These are phyloP conservation scores for Dinomys branickii DNA, from an alignment of 2,113 vertebrate genomes.

Conservation along the genomic window DNA sequence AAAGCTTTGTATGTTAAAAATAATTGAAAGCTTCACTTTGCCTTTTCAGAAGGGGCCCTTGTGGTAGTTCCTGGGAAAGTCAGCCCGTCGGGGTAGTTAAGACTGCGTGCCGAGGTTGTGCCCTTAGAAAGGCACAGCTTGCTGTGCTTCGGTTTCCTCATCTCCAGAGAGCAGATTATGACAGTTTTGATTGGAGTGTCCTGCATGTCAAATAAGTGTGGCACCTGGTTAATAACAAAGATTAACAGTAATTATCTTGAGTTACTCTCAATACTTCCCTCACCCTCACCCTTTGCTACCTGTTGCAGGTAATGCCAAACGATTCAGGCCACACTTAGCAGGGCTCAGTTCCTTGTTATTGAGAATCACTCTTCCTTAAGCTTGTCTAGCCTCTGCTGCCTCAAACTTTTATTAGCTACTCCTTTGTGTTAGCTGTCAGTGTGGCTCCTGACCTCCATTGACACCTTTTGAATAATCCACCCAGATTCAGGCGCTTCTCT, in stretches of 20 bases:
- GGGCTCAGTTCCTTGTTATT: not conserved
- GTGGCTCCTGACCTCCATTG: not conserved
- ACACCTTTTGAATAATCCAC: not conserved
- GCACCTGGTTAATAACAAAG: not conserved
- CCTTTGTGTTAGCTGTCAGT: not conserved
- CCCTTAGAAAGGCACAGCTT: not conserved
- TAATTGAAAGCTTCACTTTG: not conserved
- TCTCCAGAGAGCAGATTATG: not conserved
- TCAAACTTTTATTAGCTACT: not conserved
- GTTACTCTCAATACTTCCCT: not conserved
- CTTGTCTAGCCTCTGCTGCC: not conserved
- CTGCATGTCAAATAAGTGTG: not conserved
- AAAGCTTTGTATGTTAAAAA: conserved; percentile 40
- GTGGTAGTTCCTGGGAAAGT: not conserved
- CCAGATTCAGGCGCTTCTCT: not conserved
- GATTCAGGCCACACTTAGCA: not conserved
- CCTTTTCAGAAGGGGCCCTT: not conserved
- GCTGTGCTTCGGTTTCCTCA: not conserved
- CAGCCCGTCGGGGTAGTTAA: fast-evolving
- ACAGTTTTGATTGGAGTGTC: not conserved
- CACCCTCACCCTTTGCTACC: not conserved
- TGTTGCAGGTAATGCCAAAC: not conserved
- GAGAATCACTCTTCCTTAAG: not conserved
- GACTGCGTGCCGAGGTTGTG: not conserved
- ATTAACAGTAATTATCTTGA: not conserved